These are phyloP conservation scores for Pitta sordida DNA, from an alignment of 2,113 vertebrate genomes.

Conservation along the genomic window DNA sequence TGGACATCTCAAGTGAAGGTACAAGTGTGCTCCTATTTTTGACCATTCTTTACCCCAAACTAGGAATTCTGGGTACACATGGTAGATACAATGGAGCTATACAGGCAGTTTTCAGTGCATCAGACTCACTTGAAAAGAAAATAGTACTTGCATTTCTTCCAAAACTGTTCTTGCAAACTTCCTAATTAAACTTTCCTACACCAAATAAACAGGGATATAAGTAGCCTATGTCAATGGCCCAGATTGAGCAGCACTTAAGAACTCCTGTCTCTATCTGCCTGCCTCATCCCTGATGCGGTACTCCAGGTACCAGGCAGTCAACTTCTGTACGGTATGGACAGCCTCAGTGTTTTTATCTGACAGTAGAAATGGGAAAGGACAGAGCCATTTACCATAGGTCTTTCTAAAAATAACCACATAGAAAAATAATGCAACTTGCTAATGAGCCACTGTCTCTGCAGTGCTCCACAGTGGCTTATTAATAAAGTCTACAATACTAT, in stretches of 20 bases:
- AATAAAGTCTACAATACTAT: background rate
- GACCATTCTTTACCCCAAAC: background rate
- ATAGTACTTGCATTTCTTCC: background rate
- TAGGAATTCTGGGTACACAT: background rate
- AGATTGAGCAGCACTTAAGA: background rate
- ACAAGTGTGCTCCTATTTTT: background rate
- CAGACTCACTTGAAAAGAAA: background rate
- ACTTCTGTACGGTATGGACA: background rate
- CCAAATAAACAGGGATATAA: background rate
- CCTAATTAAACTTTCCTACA: background rate
- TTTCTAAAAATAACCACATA: background rate
- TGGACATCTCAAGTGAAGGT: background rate
- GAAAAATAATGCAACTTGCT: background rate
- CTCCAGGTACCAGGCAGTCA: background rate
- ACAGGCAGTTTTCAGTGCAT: background rate
- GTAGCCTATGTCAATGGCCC: background rate
- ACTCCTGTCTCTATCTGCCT: background rate
- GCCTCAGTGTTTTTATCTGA: background rate
- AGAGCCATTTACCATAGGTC: background rate
- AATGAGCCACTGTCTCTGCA: background rate
- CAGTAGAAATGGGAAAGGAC: background rate
- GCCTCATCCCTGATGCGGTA: rapidly evolving
- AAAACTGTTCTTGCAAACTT: background rate
- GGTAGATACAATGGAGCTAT: background rate
- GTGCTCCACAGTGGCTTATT: background rate